Evolutionary conservation across 2,113 vertebrate species (phyloP).

Genomic region (Trematocara zebra): DNA sequence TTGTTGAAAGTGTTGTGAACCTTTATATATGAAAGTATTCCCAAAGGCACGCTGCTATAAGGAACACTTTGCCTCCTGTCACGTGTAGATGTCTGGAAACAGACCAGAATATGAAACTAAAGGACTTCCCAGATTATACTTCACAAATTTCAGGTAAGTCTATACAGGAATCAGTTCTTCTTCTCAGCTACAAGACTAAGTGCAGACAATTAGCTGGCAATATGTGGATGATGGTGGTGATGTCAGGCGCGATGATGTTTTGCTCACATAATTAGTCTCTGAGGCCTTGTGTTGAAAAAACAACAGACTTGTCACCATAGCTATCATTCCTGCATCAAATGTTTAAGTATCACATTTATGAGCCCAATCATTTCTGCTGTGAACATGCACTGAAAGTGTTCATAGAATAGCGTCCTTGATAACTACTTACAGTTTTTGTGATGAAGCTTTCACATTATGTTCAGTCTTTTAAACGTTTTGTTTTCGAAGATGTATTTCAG

Average conservation of each 20-base stretch:
- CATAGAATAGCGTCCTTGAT: neutral
- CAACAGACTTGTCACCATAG: neutral
- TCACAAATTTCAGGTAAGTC: neutral
- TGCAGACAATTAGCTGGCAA: constrained; percentile 16
- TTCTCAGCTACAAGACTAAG: neutral
- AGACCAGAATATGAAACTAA: neutral
- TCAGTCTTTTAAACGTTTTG: neutral
- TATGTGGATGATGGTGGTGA: neutral
- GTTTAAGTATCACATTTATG: neutral
- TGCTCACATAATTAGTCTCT: constrained; percentile 40
- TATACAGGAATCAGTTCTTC: neutral
- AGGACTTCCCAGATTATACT: neutral
- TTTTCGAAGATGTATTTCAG: neutral
- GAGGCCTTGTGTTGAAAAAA: neutral
- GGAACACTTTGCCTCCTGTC: neutral
- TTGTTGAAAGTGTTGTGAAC: neutral
- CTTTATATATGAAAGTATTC: neutral
- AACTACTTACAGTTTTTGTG: neutral
- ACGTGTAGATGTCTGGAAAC: neutral
- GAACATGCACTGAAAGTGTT: neutral
- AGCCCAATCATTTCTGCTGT: neutral
- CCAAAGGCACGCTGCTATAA: neutral
- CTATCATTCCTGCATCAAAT: neutral
- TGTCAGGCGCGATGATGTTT: neutral
- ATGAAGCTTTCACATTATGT: neutral